Conservation (phyloP, 2,888 invertebrate genomes). For the Drosophila sordidapex region DNA sequence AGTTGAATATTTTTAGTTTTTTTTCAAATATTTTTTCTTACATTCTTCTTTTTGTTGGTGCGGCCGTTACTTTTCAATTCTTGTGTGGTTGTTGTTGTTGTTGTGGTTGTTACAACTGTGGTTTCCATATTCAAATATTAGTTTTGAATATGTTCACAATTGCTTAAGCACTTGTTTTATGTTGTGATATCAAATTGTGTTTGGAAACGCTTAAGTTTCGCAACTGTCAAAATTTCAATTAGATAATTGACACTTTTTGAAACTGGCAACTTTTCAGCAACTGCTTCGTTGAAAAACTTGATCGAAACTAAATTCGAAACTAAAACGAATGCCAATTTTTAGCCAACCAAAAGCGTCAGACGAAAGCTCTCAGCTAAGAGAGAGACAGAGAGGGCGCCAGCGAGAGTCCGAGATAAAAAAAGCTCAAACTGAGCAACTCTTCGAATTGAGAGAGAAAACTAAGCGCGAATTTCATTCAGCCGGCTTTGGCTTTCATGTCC, state of each 20-base stretch:
- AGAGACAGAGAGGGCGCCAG: conserved; percentile 9
- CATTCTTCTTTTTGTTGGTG: conserved; percentile 55
- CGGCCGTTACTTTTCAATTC: conserved; percentile 52
- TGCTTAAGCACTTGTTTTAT: conserved; percentile 1
- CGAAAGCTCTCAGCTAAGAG: conserved; percentile 14
- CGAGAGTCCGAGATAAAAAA: conserved; percentile 7
- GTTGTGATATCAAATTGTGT: background rate
- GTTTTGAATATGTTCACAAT: conserved; percentile 31
- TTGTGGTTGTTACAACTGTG: conserved; percentile 71
- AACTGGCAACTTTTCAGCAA: conserved; percentile 19
- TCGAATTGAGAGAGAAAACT: conserved; percentile 28
- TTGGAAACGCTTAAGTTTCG: conserved; percentile 21
- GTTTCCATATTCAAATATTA: conserved; percentile 66
- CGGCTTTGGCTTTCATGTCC: conserved; percentile 44
- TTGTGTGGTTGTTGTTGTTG: conserved; percentile 53
- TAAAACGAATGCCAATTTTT: conserved; percentile 24
- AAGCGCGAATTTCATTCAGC: conserved; percentile 59
- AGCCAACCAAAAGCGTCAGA: conserved; percentile 25
- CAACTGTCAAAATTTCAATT: conserved; percentile 19
- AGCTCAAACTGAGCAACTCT: conserved; percentile 39
- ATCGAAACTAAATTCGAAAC: conserved; percentile 45
- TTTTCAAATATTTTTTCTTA: conserved; percentile 33
- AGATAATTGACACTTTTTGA: conserved; percentile 13
- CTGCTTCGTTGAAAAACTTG: conserved; percentile 52
- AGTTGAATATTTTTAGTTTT: background rate